Conservation (phyloP, 2,888 invertebrate genomes). For the Melinaea marsaeus region DNA sequence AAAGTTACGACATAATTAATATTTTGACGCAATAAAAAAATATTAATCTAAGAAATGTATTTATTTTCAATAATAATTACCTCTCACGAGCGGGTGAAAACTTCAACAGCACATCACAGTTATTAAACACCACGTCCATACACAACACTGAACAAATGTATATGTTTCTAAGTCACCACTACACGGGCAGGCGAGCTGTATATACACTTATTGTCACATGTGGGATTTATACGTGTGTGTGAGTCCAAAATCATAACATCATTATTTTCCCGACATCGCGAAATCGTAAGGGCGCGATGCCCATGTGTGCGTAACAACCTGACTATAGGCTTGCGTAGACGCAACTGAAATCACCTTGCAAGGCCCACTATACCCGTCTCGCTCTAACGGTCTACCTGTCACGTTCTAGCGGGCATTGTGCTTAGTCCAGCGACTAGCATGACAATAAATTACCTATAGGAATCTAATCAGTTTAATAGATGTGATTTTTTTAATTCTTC, state of each 20-base stretch:
- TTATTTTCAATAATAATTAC: conserved; percentile 27
- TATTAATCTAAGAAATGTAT: too few species aligned
- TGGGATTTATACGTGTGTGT: conserved; percentile 10
- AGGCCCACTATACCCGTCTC: conserved; percentile 72
- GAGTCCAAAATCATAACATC: conserved; percentile 27
- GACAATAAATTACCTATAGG: conserved; percentile 76
- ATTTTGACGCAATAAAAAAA: too few species aligned
- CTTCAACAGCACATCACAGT: conserved; percentile 36
- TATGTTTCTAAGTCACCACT: conserved; percentile 17
- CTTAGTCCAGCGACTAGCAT: conserved; percentile 57
- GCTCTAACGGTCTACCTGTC: conserved; percentile 52
- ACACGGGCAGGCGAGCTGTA: conserved; percentile 9
- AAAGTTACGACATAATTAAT: too few species aligned
- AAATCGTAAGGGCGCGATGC: conserved; percentile 41
- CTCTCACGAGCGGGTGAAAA: conserved; percentile 27
- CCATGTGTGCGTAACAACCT: conserved; percentile 69
- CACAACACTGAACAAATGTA: conserved; percentile 26
- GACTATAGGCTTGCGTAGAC: conserved; percentile 71
- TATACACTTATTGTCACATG: conserved; percentile 14
- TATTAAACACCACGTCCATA: conserved; percentile 23
- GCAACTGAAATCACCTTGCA: conserved; percentile 78
- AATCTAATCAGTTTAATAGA: conserved; percentile 77
- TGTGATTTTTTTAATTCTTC: conserved; percentile 60
- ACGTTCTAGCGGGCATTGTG: conserved; percentile 74
- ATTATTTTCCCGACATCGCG: conserved; percentile 57